Percentiles rank a stretch among this genome's conserved stretches.
phyloP scores from a whole-genome alignment of 2,888 invertebrate genomes.

The Caprella mutica region DNA sequence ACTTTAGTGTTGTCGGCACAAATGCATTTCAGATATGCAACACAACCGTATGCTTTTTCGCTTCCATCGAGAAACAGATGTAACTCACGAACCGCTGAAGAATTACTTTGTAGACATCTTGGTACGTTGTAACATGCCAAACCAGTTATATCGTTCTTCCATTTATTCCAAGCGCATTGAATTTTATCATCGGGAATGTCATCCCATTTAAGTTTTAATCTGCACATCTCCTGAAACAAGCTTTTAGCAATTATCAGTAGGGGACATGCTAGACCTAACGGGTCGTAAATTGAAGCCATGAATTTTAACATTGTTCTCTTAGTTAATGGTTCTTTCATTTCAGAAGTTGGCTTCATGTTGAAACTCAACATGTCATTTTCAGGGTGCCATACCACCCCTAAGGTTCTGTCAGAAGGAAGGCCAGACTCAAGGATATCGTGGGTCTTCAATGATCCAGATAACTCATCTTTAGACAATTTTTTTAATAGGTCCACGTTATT shows the following conservation, averaged over 20 bases:
- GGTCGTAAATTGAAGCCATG: background rate
- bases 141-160: background rate
- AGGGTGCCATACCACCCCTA: constrained; percentile 8
- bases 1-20: background rate
- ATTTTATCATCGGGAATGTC: background rate
- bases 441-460: background rate
- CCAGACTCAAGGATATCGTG: too few relatives aligned
- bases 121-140: background rate
- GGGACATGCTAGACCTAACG: background rate
- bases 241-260: background rate
- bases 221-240: background rate
- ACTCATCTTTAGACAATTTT: background rate
- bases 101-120: too few relatives aligned
- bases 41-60: background rate
- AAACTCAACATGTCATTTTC: background rate
- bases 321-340: background rate
- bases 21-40: background rate
- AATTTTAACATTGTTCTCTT: background rate
- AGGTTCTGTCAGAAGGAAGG: background rate
- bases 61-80: background rate
- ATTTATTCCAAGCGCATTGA: background rate
- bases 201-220: background rate
- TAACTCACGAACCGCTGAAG: background rate
- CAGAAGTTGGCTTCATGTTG: background rate
- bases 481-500: background rate